phyloP scores from a whole-genome alignment of 2,113 vertebrate species.

The Grantiella picta region DNA sequence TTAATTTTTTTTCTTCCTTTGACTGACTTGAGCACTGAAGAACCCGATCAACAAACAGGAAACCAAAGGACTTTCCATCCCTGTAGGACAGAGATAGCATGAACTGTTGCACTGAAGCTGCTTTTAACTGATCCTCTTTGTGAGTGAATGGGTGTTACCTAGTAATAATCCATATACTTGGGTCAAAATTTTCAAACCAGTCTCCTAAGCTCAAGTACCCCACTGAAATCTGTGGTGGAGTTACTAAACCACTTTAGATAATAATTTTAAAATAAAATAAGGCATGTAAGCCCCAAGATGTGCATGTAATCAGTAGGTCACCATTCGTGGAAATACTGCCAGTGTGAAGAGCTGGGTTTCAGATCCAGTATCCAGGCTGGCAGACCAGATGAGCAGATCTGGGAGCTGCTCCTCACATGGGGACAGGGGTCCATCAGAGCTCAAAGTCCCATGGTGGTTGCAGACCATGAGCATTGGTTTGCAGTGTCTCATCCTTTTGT shows the following conservation, averaged over 20 bases:
- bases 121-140: not conserved
- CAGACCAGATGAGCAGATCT: accelerated
- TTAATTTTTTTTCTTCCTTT: conserved; percentile 6
- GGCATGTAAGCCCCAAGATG: not conserved
- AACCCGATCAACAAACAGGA: not conserved
- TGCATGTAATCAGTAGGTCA: not conserved
- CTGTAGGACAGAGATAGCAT: not conserved
- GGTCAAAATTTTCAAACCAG: not conserved
- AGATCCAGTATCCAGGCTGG: not conserved
- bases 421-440: not conserved
- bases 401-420: not conserved
- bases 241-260: not conserved
- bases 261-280: not conserved
- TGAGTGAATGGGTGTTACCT: not conserved
- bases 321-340: not conserved
- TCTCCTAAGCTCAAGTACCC: not conserved
- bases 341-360: not conserved
- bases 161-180: not conserved
- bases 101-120: not conserved
- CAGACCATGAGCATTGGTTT: not conserved
- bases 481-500: not conserved
- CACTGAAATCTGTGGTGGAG: not conserved
- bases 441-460: accelerated
- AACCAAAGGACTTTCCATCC: not conserved
- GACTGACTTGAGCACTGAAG: not conserved